A percentile compares a stretch with the other conserved stretches of the same genome.
phyloP scores from a whole-genome alignment of 2,888 invertebrate species.

The Atethmia centrago region DNA sequence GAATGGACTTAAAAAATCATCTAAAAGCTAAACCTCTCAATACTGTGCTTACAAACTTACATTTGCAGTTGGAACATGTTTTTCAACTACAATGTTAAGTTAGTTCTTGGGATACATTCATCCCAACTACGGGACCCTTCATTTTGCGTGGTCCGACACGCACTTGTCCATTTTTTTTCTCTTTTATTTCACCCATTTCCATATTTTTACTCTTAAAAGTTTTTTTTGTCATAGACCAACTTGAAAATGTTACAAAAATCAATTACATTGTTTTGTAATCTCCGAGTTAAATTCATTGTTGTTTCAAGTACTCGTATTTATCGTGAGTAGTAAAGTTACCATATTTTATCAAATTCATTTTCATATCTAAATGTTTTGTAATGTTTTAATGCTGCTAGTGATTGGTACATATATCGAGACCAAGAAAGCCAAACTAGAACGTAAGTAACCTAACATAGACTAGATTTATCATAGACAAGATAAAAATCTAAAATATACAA shows the following conservation, averaged over 20 bases:
- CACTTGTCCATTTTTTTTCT: too few species aligned
- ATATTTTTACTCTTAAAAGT: not conserved
- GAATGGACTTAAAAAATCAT: too few species aligned
- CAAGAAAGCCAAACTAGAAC: conserved; percentile 83
- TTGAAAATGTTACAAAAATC: conserved; percentile 10
- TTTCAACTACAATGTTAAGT: too few species aligned
- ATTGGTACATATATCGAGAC: conserved; percentile 84
- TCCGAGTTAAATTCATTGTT: not conserved
- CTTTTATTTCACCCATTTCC: too few species aligned
- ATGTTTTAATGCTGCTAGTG: conserved; percentile 79
- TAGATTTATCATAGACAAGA: conserved; percentile 20
- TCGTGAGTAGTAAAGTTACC: not conserved
- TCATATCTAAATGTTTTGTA: conserved; percentile 30
- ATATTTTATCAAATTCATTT: not conserved
- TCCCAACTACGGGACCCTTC: too few species aligned
- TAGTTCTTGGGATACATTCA: too few species aligned
- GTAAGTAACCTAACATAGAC: conserved; percentile 75
- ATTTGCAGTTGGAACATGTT: too few species aligned
- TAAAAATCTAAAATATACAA: not conserved
- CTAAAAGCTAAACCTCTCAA: too few species aligned
- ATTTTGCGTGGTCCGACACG: too few species aligned
- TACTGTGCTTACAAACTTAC: too few species aligned
- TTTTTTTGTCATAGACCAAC: too few species aligned
- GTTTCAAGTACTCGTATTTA: not conserved
- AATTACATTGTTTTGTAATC: not conserved